Percentiles rank a stretch among this genome's conserved stretches.
These are phyloP conservation scores for Tinea pellionella DNA, from an alignment of 2,888 invertebrate species.

Conservation along the genomic window DNA sequence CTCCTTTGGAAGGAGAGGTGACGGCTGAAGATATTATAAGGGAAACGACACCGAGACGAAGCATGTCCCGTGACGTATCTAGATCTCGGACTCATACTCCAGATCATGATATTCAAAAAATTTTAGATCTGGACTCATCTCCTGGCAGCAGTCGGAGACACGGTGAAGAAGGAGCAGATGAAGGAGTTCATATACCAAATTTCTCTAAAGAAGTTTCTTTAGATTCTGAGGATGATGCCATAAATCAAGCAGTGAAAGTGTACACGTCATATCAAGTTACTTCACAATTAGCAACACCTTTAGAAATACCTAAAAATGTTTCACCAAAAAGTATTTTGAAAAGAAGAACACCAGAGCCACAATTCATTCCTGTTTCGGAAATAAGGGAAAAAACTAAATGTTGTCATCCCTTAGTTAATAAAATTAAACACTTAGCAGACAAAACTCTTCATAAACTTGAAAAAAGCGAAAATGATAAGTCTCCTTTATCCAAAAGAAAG, in stretches of 20 bases:
- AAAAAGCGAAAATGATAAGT: constrained; percentile 49
- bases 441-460: constrained; percentile 68
- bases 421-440: constrained; percentile 73
- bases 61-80: constrained; percentile 59
- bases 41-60: constrained; percentile 55
- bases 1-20: constrained; percentile 63
- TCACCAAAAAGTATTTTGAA: constrained; percentile 68
- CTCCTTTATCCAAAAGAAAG: constrained; percentile 46
- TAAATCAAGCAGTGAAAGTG: constrained; percentile 30
- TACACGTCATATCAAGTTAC: constrained; percentile 39
- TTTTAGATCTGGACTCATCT: constrained; percentile 58
- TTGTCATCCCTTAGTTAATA: constrained; percentile 73
- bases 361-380: constrained; percentile 52
- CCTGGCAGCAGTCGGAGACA: constrained; percentile 62
- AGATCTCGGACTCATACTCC: constrained; percentile 58
- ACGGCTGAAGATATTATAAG: constrained; percentile 63
- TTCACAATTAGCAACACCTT: constrained; percentile 35
- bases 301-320: constrained; percentile 48
- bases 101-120: constrained; percentile 45
- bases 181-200: constrained; percentile 57
- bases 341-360: constrained; percentile 53
- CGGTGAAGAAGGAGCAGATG: constrained; percentile 57
- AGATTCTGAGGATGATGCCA: constrained; percentile 58
- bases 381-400: constrained; percentile 63
- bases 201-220: constrained; percentile 59